Evolutionary conservation across 2,113 vertebrate genomes (phyloP).

Genomic region (Argyrosomus japonicus): DNA sequence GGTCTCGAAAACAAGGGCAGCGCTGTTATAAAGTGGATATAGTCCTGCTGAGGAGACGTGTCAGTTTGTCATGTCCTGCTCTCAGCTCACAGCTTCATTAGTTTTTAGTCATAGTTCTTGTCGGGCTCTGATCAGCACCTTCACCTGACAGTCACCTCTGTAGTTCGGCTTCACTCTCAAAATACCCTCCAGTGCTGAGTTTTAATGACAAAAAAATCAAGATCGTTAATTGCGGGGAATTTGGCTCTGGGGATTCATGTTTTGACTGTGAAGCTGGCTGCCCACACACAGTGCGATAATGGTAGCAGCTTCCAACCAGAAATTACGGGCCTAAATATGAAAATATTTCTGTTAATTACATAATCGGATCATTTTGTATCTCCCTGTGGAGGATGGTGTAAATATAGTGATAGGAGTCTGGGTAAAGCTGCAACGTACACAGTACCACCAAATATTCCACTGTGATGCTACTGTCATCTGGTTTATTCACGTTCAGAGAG

Average conservation of each 20-base stretch:
- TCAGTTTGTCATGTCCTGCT: conserved; percentile 47
- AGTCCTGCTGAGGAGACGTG: conserved; percentile 19
- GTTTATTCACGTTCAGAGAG: conserved; percentile 15
- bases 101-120: conserved; percentile 53
- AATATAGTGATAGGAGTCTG: conserved; percentile 9
- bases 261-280: conserved; percentile 30
- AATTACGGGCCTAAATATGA: conserved; percentile 38
- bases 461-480: conserved; percentile 10
- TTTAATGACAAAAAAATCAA: conserved; percentile 18
- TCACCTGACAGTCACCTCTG: conserved; percentile 45
- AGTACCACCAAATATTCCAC: not conserved
- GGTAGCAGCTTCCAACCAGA: conserved; percentile 27
- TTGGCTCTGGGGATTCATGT: conserved; percentile 12
- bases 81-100: conserved; percentile 51
- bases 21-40: conserved; percentile 16
- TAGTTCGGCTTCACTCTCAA: conserved; percentile 16
- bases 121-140: conserved; percentile 48
- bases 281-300: conserved; percentile 41
- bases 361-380: conserved; percentile 49
- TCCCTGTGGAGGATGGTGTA: conserved; percentile 20
- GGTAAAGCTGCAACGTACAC: not conserved
- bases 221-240: conserved; percentile 24
- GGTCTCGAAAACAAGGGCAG: conserved; percentile 18
- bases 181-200: conserved; percentile 13
- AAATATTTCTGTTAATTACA: conserved; percentile 46